Base-by-base conservation (phyloP, 2,797 vertebrate species). In the Babyrousa celebensis region DNA sequence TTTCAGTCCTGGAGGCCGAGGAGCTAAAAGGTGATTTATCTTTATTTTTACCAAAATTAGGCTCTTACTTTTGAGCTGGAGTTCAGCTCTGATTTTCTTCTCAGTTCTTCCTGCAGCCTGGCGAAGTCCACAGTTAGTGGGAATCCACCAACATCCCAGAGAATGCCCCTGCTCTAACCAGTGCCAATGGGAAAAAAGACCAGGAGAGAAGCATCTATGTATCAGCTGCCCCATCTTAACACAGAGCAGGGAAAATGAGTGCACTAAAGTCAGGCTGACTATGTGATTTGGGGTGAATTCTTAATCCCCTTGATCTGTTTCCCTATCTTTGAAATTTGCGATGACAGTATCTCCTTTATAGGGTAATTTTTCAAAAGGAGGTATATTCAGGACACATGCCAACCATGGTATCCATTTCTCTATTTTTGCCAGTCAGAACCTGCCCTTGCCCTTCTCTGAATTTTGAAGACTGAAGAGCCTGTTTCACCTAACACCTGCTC, bases 391-490 rank as follows among this genome's bases (percentile, higher is more conserved):
- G 32, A 40, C 56, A 90, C 60, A 21, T 48, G n/a, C 82, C 23
- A 79, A 78, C 58, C 65, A 23, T 88, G 43, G 11, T 56, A 54
- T 90, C 60, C 63, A 4, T 79, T 89, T 95, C 60, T 67, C 65
- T 67, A 0, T 32, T 85, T 25, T 20, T 87, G 72, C 27, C 21
- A 27, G 0, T 27, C 11, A 15, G 8, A 86, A 2, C 25, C 40
- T 29, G 15, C 8, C 32, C 32, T 85, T 91, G 32, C 23, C 48
- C 62, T 80, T 78, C 4, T 70, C 0, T 95, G 43, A 74, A 23
- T 89, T 68, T 74, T 82, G 52, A 79, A 43, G 15, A 87, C 60
- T 54, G 70, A 65, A 63, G 83, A 40, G n/a, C 91, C 71, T 90
- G 16, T 5, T 52, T 43, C 40, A 68, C 56, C 18, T 18, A 70